Base-by-base conservation (phyloP, 2,888 invertebrate genomes). In the Nomada goodeniana region DNA sequence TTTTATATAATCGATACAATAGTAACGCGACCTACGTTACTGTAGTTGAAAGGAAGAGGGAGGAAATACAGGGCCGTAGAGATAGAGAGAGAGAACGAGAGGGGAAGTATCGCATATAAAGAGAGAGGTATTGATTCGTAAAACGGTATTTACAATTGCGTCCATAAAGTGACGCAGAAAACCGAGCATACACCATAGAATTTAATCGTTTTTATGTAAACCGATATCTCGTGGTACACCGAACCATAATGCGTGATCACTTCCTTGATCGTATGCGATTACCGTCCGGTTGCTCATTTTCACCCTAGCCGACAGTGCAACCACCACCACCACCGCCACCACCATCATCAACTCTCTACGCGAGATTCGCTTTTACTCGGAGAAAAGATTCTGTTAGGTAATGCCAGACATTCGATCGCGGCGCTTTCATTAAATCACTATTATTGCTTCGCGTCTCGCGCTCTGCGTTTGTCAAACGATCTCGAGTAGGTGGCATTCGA, bases 211-310 rank as follows among this genome's bases (percentile, higher is more conserved):
- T 87, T 81, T 87, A 82, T 68, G 85, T 87, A 85, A 89, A 85
- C 74, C 78, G 76, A 85, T 85, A 80, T 72, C 76, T 64, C 72
- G 85, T 63, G 83, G 87, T 83, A 77, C 71, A 77, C 80, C 89
- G 80, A 83, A 71, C 68, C 77, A 83, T 85, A 87, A 87, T 81
- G 87, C 89, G 75, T 79, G 83, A 83, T 87, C 87, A 82, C 89
- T 89, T 88, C 89, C 88, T 89, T 79, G 82, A 89, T 88, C 85
- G 83, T 89, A 85, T 82, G 85, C 83, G 85, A 88, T 88, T 89
- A 89, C 89, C 81, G 76, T 57, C 84, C 76, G 64, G 73, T 73
- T 76, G 74, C 68, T 82, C 70, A 74, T 87, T 85, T 85, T 86
- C 80, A 77, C 80, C 77, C 76, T 63, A 64, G 55, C 55, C 70